Percentiles rank a stretch among this genome's conserved stretches.
Conservation (phyloP, 2,888 invertebrate species). For the Philopedon plagiatum region DNA sequence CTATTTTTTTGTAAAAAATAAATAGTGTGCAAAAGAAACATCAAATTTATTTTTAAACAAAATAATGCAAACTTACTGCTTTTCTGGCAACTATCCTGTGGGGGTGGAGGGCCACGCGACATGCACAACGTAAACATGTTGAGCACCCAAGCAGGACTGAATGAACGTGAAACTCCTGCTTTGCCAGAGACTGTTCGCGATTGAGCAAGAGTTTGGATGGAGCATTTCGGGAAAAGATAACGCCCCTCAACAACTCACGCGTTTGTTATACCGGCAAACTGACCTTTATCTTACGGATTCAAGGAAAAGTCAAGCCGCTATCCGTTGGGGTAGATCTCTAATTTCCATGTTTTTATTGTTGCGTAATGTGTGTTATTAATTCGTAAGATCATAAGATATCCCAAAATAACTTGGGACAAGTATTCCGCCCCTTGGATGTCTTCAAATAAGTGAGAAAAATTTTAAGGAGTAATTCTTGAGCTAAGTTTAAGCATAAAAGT, state of each 20-base stretch:
- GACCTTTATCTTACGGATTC: background rate
- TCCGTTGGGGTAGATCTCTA: conserved; percentile 36
- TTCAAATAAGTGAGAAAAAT: too few relatives aligned
- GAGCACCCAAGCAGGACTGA: conserved; percentile 51
- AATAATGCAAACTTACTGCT: conserved; percentile 54
- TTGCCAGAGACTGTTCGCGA: conserved; percentile 17
- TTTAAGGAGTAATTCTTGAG: too few relatives aligned
- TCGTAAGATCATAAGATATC: too few relatives aligned
- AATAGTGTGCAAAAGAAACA: background rate
- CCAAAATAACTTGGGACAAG: too few relatives aligned
- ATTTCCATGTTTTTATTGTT: background rate
- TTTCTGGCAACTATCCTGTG: conserved; percentile 59
- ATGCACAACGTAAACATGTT: conserved; percentile 65
- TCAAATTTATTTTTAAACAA: background rate
- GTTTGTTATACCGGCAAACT: conserved; percentile 7
- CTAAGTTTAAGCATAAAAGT: too few relatives aligned
- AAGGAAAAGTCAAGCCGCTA: conserved; percentile 25
- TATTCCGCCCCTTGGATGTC: too few relatives aligned
- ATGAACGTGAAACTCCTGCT: conserved; percentile 26
- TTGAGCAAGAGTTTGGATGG: conserved; percentile 10
- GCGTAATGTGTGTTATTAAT: background rate
- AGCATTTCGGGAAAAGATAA: conserved; percentile 19
- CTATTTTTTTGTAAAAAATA: too few relatives aligned
- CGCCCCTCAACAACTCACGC: conserved; percentile 35
- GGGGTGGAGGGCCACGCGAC: conserved; percentile 63